A percentile compares a stretch with the other conserved stretches of the same genome.
Evolutionary conservation across 1,140 invertebrate species (phyloP).

Genomic region (Delia radicum): DNA sequence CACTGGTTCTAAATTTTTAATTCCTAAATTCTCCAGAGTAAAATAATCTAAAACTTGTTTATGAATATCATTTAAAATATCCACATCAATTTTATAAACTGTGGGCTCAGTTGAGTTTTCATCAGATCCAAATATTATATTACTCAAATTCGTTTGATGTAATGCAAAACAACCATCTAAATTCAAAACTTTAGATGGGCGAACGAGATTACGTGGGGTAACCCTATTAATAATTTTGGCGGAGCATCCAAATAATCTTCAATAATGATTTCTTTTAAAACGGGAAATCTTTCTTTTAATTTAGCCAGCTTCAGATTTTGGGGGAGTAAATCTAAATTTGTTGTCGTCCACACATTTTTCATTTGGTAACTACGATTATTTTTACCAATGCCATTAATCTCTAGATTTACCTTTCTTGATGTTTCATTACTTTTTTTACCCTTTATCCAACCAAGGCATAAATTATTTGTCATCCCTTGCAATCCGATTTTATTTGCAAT

Average conservation of each 20-base stretch:
- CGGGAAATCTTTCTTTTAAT: not conserved
- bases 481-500: not conserved
- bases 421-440: not conserved
- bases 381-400: not conserved
- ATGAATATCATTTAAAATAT: not conserved
- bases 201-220: slow-evolving; percentile 8
- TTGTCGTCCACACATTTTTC: slow-evolving; percentile 5
- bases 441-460: not conserved
- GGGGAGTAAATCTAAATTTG: not conserved
- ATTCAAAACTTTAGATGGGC: not conserved
- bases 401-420: not conserved
- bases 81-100: not conserved
- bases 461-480: not conserved
- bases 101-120: not conserved
- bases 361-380: not conserved
- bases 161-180: slow-evolving; percentile 13
- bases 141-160: not conserved
- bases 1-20: not conserved
- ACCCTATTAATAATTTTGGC: slow-evolving; percentile 1
- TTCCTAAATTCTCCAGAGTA: slow-evolving; percentile 10
- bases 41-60: slow-evolving; percentile 8
- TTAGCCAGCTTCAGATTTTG: not conserved
- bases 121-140: slow-evolving; percentile 14
- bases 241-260: slow-evolving; percentile 7
- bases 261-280: not conserved